Conservation (phyloP, 2,888 invertebrate species). For the Platynereis dumerilii region DNA sequence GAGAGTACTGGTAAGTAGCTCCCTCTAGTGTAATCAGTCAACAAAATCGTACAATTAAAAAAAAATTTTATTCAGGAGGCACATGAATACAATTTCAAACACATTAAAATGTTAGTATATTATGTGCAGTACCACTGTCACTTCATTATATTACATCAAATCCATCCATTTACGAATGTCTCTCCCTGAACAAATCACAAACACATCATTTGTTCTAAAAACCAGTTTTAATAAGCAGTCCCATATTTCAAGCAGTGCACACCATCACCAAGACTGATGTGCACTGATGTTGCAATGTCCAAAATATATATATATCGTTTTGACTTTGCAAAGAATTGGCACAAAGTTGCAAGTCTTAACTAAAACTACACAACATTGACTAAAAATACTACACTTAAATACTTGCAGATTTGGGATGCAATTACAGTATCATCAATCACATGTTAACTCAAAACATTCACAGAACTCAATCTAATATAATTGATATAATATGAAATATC, state of each 20-base stretch:
- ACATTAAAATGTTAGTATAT: no score
- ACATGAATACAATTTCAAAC: no score
- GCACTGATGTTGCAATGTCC: slow-evolving; percentile 9
- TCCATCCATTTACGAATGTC: no score
- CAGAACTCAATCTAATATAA: background rate
- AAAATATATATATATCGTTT: slow-evolving; percentile 8
- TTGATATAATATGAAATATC: slow-evolving; percentile 8
- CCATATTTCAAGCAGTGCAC: slow-evolving; percentile 4
- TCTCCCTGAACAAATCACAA: slow-evolving; percentile 1
- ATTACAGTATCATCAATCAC: slow-evolving; percentile 3
- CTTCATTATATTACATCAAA: no score
- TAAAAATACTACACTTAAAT: slow-evolving; percentile 8
- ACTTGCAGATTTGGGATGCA: slow-evolving; percentile 8
- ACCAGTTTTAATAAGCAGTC: slow-evolving; percentile 11
- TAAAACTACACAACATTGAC: slow-evolving; percentile 1
- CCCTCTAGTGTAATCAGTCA: no score
- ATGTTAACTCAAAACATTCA: slow-evolving; percentile 8
- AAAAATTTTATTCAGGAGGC: no score
- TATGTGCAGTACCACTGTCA: no score
- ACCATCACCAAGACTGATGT: slow-evolving; percentile 10
- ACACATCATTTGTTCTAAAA: slow-evolving; percentile 8
- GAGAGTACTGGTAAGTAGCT: no score
- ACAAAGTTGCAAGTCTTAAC: slow-evolving; percentile 11
- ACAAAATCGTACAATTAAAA: no score
- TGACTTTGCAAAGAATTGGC: slow-evolving; percentile 10